These are phyloP conservation scores for Drosophila fulvimacula DNA, from an alignment of 2,888 invertebrate genomes.

Conservation along the genomic window DNA sequence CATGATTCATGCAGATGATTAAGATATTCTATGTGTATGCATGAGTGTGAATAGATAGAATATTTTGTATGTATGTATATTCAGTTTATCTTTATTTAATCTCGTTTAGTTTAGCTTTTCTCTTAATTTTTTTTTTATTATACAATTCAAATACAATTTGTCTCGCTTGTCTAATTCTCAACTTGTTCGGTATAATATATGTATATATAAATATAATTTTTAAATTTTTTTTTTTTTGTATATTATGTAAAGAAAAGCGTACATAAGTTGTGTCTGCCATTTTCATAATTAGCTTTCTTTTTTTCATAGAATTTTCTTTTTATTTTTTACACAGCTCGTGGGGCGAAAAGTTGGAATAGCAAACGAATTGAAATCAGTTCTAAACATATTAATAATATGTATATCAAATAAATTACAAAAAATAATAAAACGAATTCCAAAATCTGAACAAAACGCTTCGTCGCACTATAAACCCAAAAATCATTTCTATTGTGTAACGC, in stretches of 20 bases:
- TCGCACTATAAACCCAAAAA: conserved; percentile 12
- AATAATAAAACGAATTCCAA: conserved; percentile 39
- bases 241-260: conserved; percentile 15
- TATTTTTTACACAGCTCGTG: conserved; percentile 39
- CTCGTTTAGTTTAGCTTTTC: conserved; percentile 57
- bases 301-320: conserved; percentile 9
- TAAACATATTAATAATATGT: conserved; percentile 42
- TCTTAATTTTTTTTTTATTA: conserved; percentile 34
- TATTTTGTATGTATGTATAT: conserved; percentile 31
- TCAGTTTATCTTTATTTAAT: conserved; percentile 67
- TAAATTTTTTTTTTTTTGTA: background rate
- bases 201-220: conserved; percentile 24
- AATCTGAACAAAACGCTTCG: conserved; percentile 16
- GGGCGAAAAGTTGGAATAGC: conserved; percentile 32
- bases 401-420: conserved; percentile 67
- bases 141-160: conserved; percentile 35
- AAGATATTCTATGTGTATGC: conserved; percentile 6
- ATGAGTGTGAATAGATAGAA: background rate
- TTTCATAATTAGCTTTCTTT: conserved; percentile 22
- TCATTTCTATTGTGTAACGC: conserved; percentile 13
- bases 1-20: conserved; percentile 43
- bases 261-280: conserved; percentile 17
- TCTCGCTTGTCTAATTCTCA: conserved; percentile 27
- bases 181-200: conserved; percentile 36
- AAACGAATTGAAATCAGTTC: conserved; percentile 48